These are phyloP conservation scores for Pogonognathellus flavescens DNA, from an alignment of 1,140 invertebrate species.

Conservation along the genomic window DNA sequence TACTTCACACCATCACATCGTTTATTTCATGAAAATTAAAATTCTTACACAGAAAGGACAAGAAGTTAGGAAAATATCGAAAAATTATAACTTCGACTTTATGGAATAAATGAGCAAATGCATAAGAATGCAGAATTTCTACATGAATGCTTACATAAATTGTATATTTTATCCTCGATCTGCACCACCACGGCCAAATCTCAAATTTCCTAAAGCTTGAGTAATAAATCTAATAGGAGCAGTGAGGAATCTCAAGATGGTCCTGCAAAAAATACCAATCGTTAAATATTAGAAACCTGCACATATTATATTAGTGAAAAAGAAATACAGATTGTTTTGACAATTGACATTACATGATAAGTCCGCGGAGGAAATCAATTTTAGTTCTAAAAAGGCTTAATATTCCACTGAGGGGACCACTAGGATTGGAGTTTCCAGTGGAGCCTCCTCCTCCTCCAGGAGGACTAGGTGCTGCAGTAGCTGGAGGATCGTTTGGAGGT, in stretches of 20 bases:
- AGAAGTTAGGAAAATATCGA: too few species aligned
- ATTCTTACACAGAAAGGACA: too few species aligned
- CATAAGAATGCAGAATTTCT: background rate
- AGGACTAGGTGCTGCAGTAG: background rate
- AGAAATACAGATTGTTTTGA: too few species aligned
- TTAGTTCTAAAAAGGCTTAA: constrained; percentile 6
- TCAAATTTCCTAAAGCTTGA: constrained; percentile 17
- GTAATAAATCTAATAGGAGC: constrained; percentile 38
- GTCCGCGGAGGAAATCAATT: constrained; percentile 24
- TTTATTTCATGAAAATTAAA: too few species aligned
- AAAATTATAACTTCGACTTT: too few species aligned
- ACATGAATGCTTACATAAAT: background rate
- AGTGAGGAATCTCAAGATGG: constrained; percentile 21
- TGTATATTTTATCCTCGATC: background rate
- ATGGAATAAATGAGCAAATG: background rate
- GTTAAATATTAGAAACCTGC: too few species aligned
- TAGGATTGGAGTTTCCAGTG: constrained; percentile 16
- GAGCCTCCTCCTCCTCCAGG: background rate
- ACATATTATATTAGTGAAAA: too few species aligned
- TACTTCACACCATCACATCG: too few species aligned
- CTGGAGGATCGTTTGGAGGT: background rate
- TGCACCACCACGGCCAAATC: constrained; percentile 19
- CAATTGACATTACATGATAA: too few species aligned
- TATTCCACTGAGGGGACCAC: constrained; percentile 19
- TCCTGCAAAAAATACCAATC: too few species aligned